Evolutionary conservation across 2,888 invertebrate genomes (phyloP).

Genomic region (Sarcophaga carnaria): DNA sequence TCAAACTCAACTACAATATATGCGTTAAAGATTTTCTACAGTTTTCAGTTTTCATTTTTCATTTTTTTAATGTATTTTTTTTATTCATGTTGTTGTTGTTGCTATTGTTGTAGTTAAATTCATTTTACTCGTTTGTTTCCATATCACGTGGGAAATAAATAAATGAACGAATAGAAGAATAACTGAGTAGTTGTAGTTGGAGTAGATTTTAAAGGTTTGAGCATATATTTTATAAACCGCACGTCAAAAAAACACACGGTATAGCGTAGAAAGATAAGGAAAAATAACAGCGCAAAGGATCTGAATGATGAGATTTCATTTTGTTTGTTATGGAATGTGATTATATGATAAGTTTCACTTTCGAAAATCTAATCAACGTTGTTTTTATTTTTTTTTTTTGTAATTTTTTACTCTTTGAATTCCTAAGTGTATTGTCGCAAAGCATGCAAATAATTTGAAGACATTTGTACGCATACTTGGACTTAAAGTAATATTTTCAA

Average conservation of each 20-base stretch:
- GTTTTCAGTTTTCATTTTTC: slow-evolving; percentile 6
- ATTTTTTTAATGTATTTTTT: slow-evolving; percentile 21
- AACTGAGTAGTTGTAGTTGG: not conserved
- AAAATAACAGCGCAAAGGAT: slow-evolving; percentile 19
- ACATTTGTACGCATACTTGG: no score
- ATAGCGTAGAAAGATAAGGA: not conserved
- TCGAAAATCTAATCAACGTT: slow-evolving; percentile 31
- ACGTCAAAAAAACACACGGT: not conserved
- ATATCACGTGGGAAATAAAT: slow-evolving; percentile 50
- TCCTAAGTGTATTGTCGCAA: slow-evolving; percentile 29
- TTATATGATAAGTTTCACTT: not conserved
- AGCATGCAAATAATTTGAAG: not conserved
- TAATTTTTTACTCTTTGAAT: not conserved
- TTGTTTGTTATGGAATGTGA: not conserved
- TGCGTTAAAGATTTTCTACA: slow-evolving; percentile 12
- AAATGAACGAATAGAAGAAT: slow-evolving; percentile 24
- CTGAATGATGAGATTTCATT: slow-evolving; percentile 36
- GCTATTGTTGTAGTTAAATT: not conserved
- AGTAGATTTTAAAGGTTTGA: not conserved
- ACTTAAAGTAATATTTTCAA: no score
- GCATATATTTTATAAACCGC: not conserved
- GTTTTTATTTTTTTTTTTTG: no score
- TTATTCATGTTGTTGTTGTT: not conserved
- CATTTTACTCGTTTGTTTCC: slow-evolving; percentile 17
- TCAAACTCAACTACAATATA: not conserved